Evolutionary conservation across 2,113 vertebrate genomes (phyloP), one percentile per base, ranked within the genome.

Genomic region (Syrmaticus mikado): DNA sequence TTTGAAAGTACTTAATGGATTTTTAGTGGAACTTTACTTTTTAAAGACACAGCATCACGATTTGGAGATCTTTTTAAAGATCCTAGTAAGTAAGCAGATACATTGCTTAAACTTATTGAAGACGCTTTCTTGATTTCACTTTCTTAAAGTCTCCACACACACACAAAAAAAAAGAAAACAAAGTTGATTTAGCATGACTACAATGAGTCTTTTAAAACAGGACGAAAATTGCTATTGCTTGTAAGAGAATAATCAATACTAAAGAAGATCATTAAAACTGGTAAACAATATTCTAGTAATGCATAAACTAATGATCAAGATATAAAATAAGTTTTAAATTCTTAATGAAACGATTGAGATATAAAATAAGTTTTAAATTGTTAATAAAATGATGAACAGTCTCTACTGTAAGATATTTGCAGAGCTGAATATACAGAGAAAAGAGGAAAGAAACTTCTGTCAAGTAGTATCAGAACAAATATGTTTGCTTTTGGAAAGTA

Each of bases 1-100:
- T 98, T 97, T 97, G 97, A 97, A 97, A 97, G 93, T 96, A 96
- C 96, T 97, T 98, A 98, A 98, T 98, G 97, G 97, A 97, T 97
- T 98, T 98, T 98, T 97, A 98, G 96, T 96, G 77, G 93, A 98
- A 98, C 96, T 98, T 98, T 96, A 95, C 79, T 98, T 98, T 98
- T 98, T 98, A 98, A 98, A 98, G 98, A 95, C 38, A 82, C 87
- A 98, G 89, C 24, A 87, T 52, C 72, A 64, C 76, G 53, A 82
- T 82, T 90, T 68, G 34, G 68, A 89, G 84, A 85, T 32, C 17
- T 38, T 74, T 82, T 74, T 68, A 92, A 71, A 92, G 38, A 58
- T 71, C 52, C 41, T 80, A 77, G 38, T 71, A 96, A 95, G 82
- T 11, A 93, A 87, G 80, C 48, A 3, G 87, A 8, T 20, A 41